Evolutionary conservation across 2,888 invertebrate species (phyloP).

Genomic region (Aleiodes alternator): DNA sequence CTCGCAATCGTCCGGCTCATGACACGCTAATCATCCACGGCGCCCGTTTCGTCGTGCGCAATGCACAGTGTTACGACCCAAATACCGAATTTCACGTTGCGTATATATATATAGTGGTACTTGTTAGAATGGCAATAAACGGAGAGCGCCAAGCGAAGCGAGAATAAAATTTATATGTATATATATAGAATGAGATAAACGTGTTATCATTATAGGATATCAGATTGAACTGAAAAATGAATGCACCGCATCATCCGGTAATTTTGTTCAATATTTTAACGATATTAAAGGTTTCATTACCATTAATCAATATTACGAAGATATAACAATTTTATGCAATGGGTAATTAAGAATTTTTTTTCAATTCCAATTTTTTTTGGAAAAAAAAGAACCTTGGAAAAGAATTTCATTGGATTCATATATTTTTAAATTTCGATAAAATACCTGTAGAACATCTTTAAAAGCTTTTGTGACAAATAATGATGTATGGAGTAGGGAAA

Average conservation of each 20-base stretch:
- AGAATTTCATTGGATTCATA: too few relatives aligned
- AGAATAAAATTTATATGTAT: slow-evolving; percentile 34
- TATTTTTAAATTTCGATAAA: too few relatives aligned
- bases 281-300: too few relatives aligned
- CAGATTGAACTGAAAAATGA: slow-evolving; percentile 6
- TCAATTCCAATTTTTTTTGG: too few relatives aligned
- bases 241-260: slow-evolving; percentile 7
- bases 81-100: slow-evolving; percentile 61
- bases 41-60: slow-evolving; percentile 58
- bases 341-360: too few relatives aligned
- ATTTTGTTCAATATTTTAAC: neutral
- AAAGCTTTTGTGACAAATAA: too few relatives aligned
- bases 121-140: slow-evolving; percentile 16
- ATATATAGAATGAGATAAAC: neutral
- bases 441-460: too few relatives aligned
- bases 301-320: too few relatives aligned
- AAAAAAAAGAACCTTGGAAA: too few relatives aligned
- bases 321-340: too few relatives aligned
- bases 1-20: slow-evolving; percentile 63
- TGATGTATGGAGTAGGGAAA: too few relatives aligned
- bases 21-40: slow-evolving; percentile 65
- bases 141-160: slow-evolving; percentile 1
- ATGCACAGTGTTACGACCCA: slow-evolving; percentile 59
- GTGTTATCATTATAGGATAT: neutral
- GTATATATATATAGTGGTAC: slow-evolving; percentile 15